Base-by-base conservation (phyloP, 2,888 invertebrate genomes). In the Octodonta nipae region DNA sequence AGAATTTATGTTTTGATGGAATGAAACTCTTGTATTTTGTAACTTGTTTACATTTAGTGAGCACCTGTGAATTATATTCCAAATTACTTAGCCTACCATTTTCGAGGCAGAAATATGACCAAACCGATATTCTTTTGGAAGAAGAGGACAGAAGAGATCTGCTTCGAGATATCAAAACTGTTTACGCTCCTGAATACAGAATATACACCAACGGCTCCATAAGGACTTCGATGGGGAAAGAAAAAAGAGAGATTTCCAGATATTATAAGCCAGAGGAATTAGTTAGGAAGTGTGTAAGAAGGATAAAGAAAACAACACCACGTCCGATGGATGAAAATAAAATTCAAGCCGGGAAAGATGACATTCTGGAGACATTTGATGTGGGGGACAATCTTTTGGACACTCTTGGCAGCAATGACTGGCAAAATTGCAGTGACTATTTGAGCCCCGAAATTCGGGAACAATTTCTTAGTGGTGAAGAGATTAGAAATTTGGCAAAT, bases 131-230 rank as follows among this genome's bases (percentile, higher is more conserved):
- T 13, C 31, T 49, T 24, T 33, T 48, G 20, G 46, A 50, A 25
- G 47, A 51, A 11, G 50, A 52, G 33, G 49, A 46, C 22, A 44
- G 42, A 28, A 36, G 46, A 25, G 49, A 49, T 12, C 42, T 50
- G 20, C 35, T 52, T 12, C 42, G 38, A 36, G 48, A 47, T 28
- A 37, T 40, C 27, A 50, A 50, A 41, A 51, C 51, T 2, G 41
- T 49, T 6, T 52, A 44, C 26, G 45, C 39, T 5, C 50, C 49
- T 3, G 50, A 49, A 36, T 38, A 40, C 28, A 32, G 42, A 34
- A 27, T 37, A 10, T 42, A 40, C 12, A 26, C 30, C 3, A 42
- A 42, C 16, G 40, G 32, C 20, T 32, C 36, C 3, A 12, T 36
- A 5, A 38, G 36, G 16, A 22, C 4, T 8, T 29, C 28, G 10